These are phyloP conservation scores for Scaptomyza reducta DNA, from an alignment of 2,888 invertebrate species.

Conservation along the genomic window DNA sequence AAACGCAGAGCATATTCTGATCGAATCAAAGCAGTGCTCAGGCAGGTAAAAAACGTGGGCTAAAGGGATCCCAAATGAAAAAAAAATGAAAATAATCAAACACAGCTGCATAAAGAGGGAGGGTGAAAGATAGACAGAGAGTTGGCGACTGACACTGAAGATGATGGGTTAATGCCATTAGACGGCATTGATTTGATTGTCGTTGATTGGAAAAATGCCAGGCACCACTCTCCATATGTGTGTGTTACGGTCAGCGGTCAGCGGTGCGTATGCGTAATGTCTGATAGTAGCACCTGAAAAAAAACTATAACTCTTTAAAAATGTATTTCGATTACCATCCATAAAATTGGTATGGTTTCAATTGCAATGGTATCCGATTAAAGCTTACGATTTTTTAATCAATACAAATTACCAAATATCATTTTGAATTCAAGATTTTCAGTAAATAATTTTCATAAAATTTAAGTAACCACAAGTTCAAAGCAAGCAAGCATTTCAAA, in stretches of 20 bases:
- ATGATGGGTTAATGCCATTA: conserved; percentile 81
- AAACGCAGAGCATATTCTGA: conserved; percentile 66
- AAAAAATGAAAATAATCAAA: conserved; percentile 27
- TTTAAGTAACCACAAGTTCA: not conserved
- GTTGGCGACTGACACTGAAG: conserved; percentile 55
- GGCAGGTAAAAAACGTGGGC: not conserved
- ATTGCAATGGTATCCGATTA: not conserved
- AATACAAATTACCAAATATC: too few relatives aligned
- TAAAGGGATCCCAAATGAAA: conserved; percentile 6
- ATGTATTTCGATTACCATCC: not conserved
- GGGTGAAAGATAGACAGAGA: not conserved
- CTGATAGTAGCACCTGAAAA: not conserved
- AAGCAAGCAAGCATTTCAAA: conserved; percentile 3
- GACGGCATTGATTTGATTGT: conserved; percentile 81
- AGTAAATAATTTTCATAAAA: not conserved
- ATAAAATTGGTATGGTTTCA: not conserved
- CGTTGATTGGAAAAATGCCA: conserved; percentile 78
- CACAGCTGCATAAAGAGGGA: conserved; percentile 20
- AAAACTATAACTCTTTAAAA: not conserved
- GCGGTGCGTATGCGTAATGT: conserved; percentile 51
- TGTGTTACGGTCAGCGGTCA: conserved; percentile 19
- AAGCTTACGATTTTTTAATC: not conserved
- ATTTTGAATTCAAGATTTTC: not conserved
- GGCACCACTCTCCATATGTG: conserved; percentile 10
- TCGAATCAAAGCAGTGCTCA: conserved; percentile 70